These are phyloP conservation scores for Pontoporia blainvillei DNA, from an alignment of 2,113 vertebrate genomes.

Conservation along the genomic window DNA sequence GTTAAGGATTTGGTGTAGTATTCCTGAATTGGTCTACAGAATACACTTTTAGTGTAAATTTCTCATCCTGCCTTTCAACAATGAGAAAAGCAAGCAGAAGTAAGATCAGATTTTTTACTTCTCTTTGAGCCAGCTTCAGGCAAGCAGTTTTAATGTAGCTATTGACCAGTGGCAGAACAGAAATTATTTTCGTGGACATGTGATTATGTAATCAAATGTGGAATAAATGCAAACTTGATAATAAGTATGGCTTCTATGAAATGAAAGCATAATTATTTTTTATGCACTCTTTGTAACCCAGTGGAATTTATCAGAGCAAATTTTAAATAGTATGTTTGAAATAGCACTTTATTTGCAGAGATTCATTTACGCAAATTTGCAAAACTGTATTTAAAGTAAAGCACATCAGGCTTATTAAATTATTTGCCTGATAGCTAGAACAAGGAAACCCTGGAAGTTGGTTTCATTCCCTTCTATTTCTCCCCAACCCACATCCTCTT, in stretches of 20 bases:
- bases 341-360: conserved; percentile 39
- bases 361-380: conserved; percentile 38
- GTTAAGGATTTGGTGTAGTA: neutral
- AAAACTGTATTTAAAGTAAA: conserved; percentile 41
- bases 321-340: conserved; percentile 46
- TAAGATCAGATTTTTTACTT: neutral
- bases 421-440: conserved; percentile 14
- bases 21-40: neutral
- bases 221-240: conserved; percentile 22
- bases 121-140: neutral
- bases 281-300: neutral
- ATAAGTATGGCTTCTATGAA: neutral
- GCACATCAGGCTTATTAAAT: conserved; percentile 19
- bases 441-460: neutral
- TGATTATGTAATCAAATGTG: conserved; percentile 21
- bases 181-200: neutral
- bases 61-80: neutral
- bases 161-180: neutral
- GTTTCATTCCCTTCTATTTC: conserved; percentile 17
- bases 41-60: neutral
- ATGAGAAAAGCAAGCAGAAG: neutral
- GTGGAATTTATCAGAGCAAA: neutral
- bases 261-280: conserved; percentile 8
- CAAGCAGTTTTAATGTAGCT: conserved; percentile 12
- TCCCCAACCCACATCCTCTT: neutral